phyloP scores from a whole-genome alignment of 2,888 invertebrate species.

The Cryptophagus acutangulus region DNA sequence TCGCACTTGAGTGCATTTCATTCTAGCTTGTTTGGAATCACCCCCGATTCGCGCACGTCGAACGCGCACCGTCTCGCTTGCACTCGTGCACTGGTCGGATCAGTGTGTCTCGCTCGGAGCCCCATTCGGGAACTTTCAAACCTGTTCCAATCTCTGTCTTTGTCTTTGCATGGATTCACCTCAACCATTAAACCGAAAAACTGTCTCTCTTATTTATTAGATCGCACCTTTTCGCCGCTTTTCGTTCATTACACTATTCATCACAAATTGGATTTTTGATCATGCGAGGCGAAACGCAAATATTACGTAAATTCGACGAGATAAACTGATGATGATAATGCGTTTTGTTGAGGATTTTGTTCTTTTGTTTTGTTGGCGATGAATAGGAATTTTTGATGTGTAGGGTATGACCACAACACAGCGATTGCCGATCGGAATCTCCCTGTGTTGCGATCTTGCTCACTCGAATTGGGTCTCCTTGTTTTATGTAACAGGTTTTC shows the following conservation, averaged over 20 bases:
- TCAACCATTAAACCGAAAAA: slow-evolving; percentile 35
- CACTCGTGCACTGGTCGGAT: slow-evolving; percentile 14
- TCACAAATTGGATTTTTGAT: no score
- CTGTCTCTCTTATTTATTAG: no score
- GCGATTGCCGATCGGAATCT: no score
- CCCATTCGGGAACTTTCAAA: slow-evolving; percentile 43
- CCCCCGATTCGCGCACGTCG: slow-evolving; percentile 19
- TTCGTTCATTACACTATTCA: no score
- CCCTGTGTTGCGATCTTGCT: slow-evolving; percentile 25
- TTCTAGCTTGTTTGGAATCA: slow-evolving; percentile 30
- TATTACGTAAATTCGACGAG: no score
- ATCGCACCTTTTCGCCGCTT: no score
- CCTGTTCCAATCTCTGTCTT: slow-evolving; percentile 45
- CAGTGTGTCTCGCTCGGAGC: not conserved
- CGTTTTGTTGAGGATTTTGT: no score
- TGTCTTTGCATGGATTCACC: slow-evolving; percentile 48
- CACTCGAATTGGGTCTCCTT: slow-evolving; percentile 34
- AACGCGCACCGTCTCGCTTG: slow-evolving; percentile 21
- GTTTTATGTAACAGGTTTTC: slow-evolving; percentile 45
- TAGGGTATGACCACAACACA: no score
- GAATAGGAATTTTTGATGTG: no score
- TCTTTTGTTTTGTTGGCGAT: no score
- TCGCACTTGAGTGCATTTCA: slow-evolving; percentile 29
- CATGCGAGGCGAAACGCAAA: no score
- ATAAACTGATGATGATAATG: no score